Evolutionary conservation across 2,113 vertebrate genomes (phyloP), one percentile per base, ranked within the genome.

Genomic region (Clupea harengus): DNA sequence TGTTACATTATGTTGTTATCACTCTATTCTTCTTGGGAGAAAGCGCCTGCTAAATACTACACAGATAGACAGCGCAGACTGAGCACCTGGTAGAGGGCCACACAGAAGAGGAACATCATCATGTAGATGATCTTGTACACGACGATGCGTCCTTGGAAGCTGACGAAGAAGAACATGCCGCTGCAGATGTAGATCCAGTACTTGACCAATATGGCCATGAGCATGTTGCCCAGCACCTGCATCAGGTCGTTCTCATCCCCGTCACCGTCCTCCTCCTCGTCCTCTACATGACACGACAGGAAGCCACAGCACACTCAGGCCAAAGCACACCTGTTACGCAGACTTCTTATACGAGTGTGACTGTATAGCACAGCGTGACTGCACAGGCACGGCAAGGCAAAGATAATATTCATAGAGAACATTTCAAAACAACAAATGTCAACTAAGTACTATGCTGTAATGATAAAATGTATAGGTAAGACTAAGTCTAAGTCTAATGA

Each of bases 71-170:
- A 99, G 97, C 90, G 97, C 93, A 91, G 99, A 97, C 88, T 96
- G 94, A 75, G 97, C 96, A 99, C 98, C 97, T 99, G 98, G 93
- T 99, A 99, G 18, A 99, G 94, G 10, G 96, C 97, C 57, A 97
- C 97, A 44, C 98, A 99, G 94, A 97, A 97, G 39, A 99, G 97
- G 88, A 99, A 98, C 86, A 99, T 94, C 90, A 99, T 96, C 98
- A 99, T 99, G 91, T 99, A 99, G 94, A 99, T 98, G 90, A 99
- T 98, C 93, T 99, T 99, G 94, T 99, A 99, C 92, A 99, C 96
- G 88, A 98, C 98, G 2, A 98, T 98, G 91, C 95, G 96, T 46
- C 98, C 98, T 90, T 99, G 97, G 46, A 99, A 99, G 92, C 97
- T 99, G 89, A 99, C 98, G 0, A 99, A 97, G 95, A 99, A 99